Base-by-base conservation (phyloP, 2,888 invertebrate species). In the Tryphoninae sp. region DNA sequence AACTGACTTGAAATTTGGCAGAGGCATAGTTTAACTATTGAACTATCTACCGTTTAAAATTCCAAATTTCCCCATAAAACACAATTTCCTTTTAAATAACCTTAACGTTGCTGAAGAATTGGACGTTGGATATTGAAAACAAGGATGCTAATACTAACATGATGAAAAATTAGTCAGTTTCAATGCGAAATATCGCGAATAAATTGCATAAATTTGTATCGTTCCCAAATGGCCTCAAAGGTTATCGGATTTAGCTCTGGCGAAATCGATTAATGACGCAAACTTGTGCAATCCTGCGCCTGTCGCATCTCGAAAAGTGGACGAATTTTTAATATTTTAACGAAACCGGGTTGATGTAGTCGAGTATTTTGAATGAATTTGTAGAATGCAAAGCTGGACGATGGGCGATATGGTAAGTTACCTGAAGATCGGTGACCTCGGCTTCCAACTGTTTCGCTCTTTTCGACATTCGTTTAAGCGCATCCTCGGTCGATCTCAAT, bases 401-500 rank as follows among this genome's bases (percentile, higher is more conserved):
- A 45, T 19, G 4, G 26, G n/a, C 40, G 9, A 22, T 42, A 23
- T 8, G 13, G 8, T 7, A 49, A 67, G 62, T 23, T 42, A 88
- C 90, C 88, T 90, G 90, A 2, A 92, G 88, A 83, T 92, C 92
- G 0, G 88, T 88, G 2, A 90, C 90, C 74, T 92, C 92, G 3
- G 88, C 87, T 80, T 92, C 92, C 8, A 92, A 81, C 71, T 92
- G 92, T 73, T 89, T 90, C 2, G 87, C 89, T 40, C 86, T 87
- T 55, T 88, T 90, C 2, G 90, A 90, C 91, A 91, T 92, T 23
- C 89, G 86, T 78, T 91, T 91, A 6, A 92, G 73, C 7, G 92
- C 91, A 6, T 92, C 92, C 81, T 92, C 92, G 11, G 92, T 92
- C 1, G 90, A 90, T 76, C 86, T 88, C 0, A 92, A 84, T 71